phyloP scores from a whole-genome alignment of 1,140 invertebrate species.

The Meteorus sp. region DNA sequence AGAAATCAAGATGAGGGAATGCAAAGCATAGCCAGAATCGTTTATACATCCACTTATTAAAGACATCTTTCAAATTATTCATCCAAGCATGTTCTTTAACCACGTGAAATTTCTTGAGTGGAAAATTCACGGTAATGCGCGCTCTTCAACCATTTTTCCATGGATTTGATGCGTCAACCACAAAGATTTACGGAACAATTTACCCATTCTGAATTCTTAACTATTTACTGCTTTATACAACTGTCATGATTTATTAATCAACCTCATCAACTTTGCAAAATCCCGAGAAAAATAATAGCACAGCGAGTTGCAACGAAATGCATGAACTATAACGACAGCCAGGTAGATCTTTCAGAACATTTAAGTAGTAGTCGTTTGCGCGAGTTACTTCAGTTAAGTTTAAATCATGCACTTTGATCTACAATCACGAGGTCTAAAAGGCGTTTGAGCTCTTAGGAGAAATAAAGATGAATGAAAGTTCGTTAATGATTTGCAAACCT shows the following conservation, averaged over 20 bases:
- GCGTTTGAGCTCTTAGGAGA: neutral
- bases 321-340: neutral
- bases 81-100: neutral
- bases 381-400: conserved; percentile 1
- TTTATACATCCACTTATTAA: neutral
- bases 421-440: conserved; percentile 2
- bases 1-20: neutral
- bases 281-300: neutral
- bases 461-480: too few species aligned
- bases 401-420: conserved; percentile 20
- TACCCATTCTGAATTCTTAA: neutral
- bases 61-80: neutral
- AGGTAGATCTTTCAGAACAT: neutral
- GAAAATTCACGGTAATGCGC: neutral
- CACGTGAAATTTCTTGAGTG: neutral
- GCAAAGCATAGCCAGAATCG: neutral
- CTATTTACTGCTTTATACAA: neutral
- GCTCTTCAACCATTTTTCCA: too few species aligned
- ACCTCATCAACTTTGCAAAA: neutral
- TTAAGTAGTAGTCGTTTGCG: neutral
- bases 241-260: neutral
- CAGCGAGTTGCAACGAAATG: neutral
- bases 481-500: conserved; percentile 27
- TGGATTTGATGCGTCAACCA: too few species aligned
- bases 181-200: neutral